Percentiles rank a stretch among this genome's conserved stretches.
These are phyloP conservation scores for Eupristina koningsbergeri DNA, from an alignment of 1,140 invertebrate species.

Conservation along the genomic window DNA sequence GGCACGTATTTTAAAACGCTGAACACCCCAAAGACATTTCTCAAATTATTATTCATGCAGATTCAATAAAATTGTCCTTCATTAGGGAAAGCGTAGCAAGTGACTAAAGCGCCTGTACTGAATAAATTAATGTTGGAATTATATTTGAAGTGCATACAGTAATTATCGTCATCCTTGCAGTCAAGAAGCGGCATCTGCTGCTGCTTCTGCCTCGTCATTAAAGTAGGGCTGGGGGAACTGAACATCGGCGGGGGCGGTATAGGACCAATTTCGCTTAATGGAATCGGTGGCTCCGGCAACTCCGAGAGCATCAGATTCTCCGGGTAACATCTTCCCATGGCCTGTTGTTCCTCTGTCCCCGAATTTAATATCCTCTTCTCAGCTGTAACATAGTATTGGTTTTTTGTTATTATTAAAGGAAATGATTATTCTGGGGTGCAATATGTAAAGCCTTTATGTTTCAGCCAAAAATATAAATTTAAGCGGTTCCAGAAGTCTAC, in stretches of 20 bases:
- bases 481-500: too few relatives aligned
- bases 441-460: not conserved
- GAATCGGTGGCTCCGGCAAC: constrained; percentile 91
- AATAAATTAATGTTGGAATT: not conserved
- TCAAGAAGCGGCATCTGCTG: constrained; percentile 73
- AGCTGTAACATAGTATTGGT: constrained; percentile 65
- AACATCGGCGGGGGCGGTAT: constrained; percentile 97
- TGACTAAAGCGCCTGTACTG: too few relatives aligned
- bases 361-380: constrained; percentile 74
- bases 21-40: too few relatives aligned
- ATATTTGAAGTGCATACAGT: not conserved
- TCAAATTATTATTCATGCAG: too few relatives aligned
- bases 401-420: too few relatives aligned
- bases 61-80: too few relatives aligned
- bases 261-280: constrained; percentile 92
- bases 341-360: constrained; percentile 71
- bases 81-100: too few relatives aligned
- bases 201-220: constrained; percentile 74
- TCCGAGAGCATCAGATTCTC: constrained; percentile 83
- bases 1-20: too few relatives aligned
- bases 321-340: constrained; percentile 70
- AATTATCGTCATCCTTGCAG: constrained; percentile 79
- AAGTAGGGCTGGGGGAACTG: constrained; percentile 87
- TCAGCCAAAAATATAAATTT: not conserved
- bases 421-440: too few relatives aligned